Evolutionary conservation across 2,888 invertebrate genomes (phyloP).

Genomic region (Gastracanthus pulcherrimus): DNA sequence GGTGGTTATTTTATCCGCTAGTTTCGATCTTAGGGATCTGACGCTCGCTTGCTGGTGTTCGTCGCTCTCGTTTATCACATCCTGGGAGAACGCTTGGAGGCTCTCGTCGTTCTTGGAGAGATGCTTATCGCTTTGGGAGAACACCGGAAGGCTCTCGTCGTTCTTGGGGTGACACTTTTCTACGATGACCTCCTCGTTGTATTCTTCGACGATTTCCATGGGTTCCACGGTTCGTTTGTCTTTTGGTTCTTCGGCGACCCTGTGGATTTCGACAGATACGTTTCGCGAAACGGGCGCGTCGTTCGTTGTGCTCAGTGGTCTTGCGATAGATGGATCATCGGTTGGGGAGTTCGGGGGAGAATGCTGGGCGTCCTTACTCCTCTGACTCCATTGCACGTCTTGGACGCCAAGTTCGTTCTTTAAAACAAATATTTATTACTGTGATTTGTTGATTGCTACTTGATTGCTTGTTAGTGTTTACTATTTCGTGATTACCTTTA

Average conservation of each 20-base stretch:
- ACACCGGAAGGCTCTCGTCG: not conserved
- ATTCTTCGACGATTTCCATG: not conserved
- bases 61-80: not conserved
- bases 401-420: constrained; percentile 86
- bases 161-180: not conserved
- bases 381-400: constrained; percentile 83
- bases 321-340: not conserved
- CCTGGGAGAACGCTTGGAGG: not conserved
- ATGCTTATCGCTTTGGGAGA: not conserved
- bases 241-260: not conserved
- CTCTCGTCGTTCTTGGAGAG: not conserved
- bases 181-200: not conserved
- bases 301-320: not conserved
- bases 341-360: not conserved
- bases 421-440: constrained; percentile 68
- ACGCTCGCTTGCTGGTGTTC: not conserved
- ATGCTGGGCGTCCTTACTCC: not conserved
- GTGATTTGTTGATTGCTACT: too few species aligned
- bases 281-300: not conserved
- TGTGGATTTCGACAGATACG: constrained; percentile 1
- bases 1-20: not conserved
- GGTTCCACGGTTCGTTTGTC: not conserved
- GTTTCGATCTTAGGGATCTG: not conserved
- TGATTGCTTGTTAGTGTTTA: not conserved
- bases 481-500: constrained; percentile 75